phyloP scores from a whole-genome alignment of 2,113 vertebrate species.

The Etheostoma spectabile region DNA sequence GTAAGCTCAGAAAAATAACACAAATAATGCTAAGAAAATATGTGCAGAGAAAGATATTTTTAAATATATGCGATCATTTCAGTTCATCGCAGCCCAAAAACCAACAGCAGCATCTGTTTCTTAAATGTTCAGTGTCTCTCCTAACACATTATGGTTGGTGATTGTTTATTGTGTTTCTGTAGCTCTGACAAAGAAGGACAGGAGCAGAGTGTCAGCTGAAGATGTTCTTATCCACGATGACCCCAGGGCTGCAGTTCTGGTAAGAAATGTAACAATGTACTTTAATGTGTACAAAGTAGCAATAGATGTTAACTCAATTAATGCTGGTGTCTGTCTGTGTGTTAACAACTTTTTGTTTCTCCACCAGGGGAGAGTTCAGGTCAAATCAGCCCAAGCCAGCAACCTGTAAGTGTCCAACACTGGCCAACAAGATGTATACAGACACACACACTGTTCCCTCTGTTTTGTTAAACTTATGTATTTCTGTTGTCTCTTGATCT shows the following conservation, averaged over 20 bases:
- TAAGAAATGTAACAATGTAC: constrained; percentile 68
- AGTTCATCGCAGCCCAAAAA: too few relatives aligned
- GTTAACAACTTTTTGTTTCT: constrained; percentile 57
- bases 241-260: constrained; percentile 88
- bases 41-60: not conserved
- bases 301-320: not conserved
- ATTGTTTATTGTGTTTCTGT: constrained; percentile 49
- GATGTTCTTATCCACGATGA: constrained; percentile 87
- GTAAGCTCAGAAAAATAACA: constrained; percentile 80
- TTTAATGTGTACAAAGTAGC: not conserved
- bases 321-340: not conserved
- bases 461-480: not conserved
- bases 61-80: not conserved
- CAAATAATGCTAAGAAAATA: not conserved
- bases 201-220: constrained; percentile 85
- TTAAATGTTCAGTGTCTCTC: not conserved
- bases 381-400: constrained; percentile 89
- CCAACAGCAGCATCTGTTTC: too few relatives aligned
- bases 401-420: constrained; percentile 89
- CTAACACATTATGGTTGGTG: not conserved
- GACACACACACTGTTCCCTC: not conserved
- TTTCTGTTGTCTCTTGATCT: not conserved
- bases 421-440: not conserved
- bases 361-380: constrained; percentile 91
- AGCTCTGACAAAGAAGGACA: constrained; percentile 86